Base-by-base conservation (phyloP, 1,140 invertebrate species). In the Cheumatopsyche charites region DNA sequence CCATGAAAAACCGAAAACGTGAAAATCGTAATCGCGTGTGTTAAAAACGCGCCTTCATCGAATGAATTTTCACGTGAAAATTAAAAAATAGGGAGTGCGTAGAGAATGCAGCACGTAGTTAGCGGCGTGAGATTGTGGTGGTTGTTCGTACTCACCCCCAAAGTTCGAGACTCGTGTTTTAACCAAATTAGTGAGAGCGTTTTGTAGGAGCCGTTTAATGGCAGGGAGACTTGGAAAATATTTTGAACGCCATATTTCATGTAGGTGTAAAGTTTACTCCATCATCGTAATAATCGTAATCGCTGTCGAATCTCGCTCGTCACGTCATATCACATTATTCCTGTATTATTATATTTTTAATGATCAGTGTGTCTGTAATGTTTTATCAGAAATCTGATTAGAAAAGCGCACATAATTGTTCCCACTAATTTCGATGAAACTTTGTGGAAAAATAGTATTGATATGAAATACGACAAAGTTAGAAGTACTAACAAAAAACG, bases 41-140 rank as follows among this genome's bases (percentile, higher is more conserved):
- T 61, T 61, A 61, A 61, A 61, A 61, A 5, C 13, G 21, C 55
- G 55, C 55, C 23, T 63, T 63, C 62, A 12, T 11, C 25, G n/a
- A 63, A 6, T 63, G n/a, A n/a, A n/a, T 29, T 63, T 63, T 15
- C 55, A 61, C 17, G 25, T 15, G 9, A 26, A 63, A 17, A 15
- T 11, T n/a, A 29, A 36, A 15, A 42, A 42, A 62, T 47, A 61
- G 73, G 63, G 67, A 67, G 70, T 67, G 62, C 55, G 65, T 68
- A 72, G 36, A 74, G 73, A 74, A 74, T 74, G 73, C 68, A 62
- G 45, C 69, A 66, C 49, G 55, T 74, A 67, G 68, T 74, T 74
- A 68, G 43, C n/a, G n/a, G n/a, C n/a, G 47, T 4, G 42, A 65
- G 23, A 62, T 63, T 65, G 12, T n/a, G n/a, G 55, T 19, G 55